phyloP scores from a whole-genome alignment of 2,113 vertebrate species.

The Donacobius atricapilla region DNA sequence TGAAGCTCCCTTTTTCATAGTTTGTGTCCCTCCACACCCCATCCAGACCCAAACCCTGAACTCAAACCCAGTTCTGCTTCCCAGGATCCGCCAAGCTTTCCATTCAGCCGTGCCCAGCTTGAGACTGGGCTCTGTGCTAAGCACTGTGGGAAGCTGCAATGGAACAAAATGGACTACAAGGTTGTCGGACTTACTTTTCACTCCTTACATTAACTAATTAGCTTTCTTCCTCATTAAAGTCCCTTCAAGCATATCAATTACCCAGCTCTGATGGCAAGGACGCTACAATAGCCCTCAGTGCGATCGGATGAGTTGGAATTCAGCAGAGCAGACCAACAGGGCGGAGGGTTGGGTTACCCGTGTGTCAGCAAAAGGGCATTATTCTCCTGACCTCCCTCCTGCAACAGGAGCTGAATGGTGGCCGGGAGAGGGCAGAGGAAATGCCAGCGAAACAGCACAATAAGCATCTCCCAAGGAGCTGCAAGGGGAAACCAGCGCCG shows the following conservation, averaged over 20 bases:
- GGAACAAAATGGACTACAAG: slow-evolving; percentile 34
- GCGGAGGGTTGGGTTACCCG: slow-evolving; percentile 51
- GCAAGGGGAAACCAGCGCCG: not conserved
- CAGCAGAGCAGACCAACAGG: slow-evolving; percentile 31
- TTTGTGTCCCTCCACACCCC: not conserved
- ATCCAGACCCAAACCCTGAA: not conserved
- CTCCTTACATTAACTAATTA: slow-evolving; percentile 72
- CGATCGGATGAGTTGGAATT: slow-evolving; percentile 44
- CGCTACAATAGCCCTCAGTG: slow-evolving; percentile 14
- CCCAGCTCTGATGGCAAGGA: slow-evolving; percentile 51
- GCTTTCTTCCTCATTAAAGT: slow-evolving; percentile 58
- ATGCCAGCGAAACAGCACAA: slow-evolving; percentile 11
- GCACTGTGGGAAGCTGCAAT: slow-evolving; percentile 32
- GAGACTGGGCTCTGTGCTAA: not conserved
- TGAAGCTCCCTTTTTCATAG: not conserved
- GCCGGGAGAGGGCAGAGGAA: not conserved
- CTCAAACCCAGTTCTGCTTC: not conserved
- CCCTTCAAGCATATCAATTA: slow-evolving; percentile 63
- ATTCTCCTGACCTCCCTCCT: slow-evolving; percentile 19
- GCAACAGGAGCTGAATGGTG: slow-evolving; percentile 20
- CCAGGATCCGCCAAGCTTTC: not conserved
- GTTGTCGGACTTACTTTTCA: slow-evolving; percentile 49
- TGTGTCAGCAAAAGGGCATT: slow-evolving; percentile 51
- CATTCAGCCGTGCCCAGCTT: not conserved
- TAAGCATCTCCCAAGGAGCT: slow-evolving; percentile 1